A percentile compares a stretch with the other conserved stretches of the same genome.
Evolutionary conservation across 2,888 invertebrate genomes (phyloP).

Genomic region (Entomobrya proxima): DNA sequence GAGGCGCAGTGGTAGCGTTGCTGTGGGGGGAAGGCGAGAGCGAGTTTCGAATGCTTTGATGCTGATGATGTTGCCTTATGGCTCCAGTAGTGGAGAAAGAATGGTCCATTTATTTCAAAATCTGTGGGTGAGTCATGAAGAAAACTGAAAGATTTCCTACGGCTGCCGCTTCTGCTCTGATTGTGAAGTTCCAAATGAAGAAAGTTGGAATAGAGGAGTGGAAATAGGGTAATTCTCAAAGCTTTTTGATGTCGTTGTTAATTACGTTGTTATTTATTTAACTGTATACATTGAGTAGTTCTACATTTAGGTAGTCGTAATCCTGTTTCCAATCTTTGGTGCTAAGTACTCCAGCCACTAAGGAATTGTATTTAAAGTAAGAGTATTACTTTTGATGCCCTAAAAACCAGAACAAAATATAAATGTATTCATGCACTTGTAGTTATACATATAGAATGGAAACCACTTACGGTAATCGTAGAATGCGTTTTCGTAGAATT

Average conservation of each 20-base stretch:
- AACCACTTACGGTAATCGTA: neutral
- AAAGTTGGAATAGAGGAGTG: neutral
- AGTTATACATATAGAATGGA: neutral
- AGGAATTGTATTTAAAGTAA: no score
- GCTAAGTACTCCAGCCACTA: no score
- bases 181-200: neutral
- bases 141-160: constrained; percentile 1
- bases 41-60: constrained; percentile 52
- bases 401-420: no score
- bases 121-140: constrained; percentile 47
- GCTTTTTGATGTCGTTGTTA: no score
- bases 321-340: no score
- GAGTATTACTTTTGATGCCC: no score
- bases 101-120: constrained; percentile 68
- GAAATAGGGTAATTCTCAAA: neutral
- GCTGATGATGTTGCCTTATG: constrained; percentile 61
- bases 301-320: no score
- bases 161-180: neutral
- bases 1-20: neutral
- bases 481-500: constrained; percentile 44
- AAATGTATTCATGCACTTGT: no score
- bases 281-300: no score
- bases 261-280: no score
- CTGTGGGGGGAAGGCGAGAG: constrained; percentile 44
- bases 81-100: constrained; percentile 64